Evolutionary conservation across 2,888 invertebrate species (phyloP), one percentile per base, ranked within the genome.

Genomic region (Drosophila stalkeri): DNA sequence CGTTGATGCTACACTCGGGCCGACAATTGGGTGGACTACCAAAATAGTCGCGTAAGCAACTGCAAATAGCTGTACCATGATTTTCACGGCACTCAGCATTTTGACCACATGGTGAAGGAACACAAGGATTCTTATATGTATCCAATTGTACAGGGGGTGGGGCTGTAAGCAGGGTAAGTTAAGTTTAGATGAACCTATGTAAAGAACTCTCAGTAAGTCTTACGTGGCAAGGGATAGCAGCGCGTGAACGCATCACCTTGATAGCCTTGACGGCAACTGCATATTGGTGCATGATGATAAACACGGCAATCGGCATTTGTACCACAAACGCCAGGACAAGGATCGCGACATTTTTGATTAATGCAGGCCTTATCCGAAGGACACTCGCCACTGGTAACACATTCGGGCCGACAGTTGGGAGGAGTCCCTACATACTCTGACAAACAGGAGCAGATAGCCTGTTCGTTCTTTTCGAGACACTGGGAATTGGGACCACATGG

Each of bases 261-360:
- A 86, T 94, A 96, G 46, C 95, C 95, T 77, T 91, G 92, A 49
- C 93, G 94, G 90, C 97, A 97, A 63, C 94, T 95, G 91, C 97
- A 97, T 77, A 96, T 95, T 1, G 97, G 97, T 75, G 95, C 95
- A 91, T 97, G 97, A 87, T 96, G 96, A 49, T 95, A 94, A 3
- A 96, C 96, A 90, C 94, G 94, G 86, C 97, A 97, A 75, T 95
- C 94, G 6, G 97, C 95, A 82, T 95, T 95, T 61, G 94, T 93
- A 43, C 95, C 95, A 81, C 95, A 95, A 3, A 94, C 93, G 37
- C 94, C 94, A 0, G 94, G 94, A 76, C 96, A 96, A 31, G 96
- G 96, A 91, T 96, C 95, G 8, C 90, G 89, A 83, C 96, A 96
- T 92, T 95, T 95, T 81, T 94, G 94, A 81, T 94, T 94, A 27